Evolutionary conservation across 2,797 vertebrate genomes (phyloP).

Genomic region (Microctenopoma lineatum): DNA sequence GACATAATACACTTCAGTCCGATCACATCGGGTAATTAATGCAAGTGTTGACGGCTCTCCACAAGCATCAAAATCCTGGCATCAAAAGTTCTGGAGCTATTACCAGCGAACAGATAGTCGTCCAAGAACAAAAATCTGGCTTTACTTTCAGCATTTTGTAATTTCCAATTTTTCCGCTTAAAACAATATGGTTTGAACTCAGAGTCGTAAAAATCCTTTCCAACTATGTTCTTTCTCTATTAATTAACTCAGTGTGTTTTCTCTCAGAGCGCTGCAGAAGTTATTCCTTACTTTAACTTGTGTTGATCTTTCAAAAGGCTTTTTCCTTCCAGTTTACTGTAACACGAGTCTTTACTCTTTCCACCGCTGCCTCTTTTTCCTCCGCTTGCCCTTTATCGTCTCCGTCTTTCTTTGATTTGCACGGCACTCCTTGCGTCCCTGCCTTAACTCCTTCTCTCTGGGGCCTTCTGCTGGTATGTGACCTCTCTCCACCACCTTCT

Average conservation of each 20-base stretch:
- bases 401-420: slow-evolving; percentile 24
- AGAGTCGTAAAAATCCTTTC: slow-evolving; percentile 57
- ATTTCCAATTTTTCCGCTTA: slow-evolving; percentile 60
- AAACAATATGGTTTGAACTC: slow-evolving; percentile 64
- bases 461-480: slow-evolving; percentile 20
- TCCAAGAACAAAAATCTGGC: slow-evolving; percentile 70
- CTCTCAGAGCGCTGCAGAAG: neutral
- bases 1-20: slow-evolving; percentile 26
- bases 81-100: slow-evolving; percentile 24
- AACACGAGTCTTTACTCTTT: slow-evolving; percentile 29
- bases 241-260: slow-evolving; percentile 54
- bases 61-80: slow-evolving; percentile 48
- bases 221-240: slow-evolving; percentile 50
- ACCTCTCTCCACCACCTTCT: slow-evolving; percentile 52
- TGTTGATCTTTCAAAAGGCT: neutral
- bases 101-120: slow-evolving; percentile 34
- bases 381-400: slow-evolving; percentile 30
- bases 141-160: slow-evolving; percentile 58
- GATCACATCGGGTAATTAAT: slow-evolving; percentile 48
- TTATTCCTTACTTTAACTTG: neutral
- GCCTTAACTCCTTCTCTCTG: slow-evolving; percentile 32
- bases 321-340: neutral
- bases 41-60: slow-evolving; percentile 51
- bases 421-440: slow-evolving; percentile 9
- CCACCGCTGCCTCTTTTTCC: slow-evolving; percentile 34